Evolutionary conservation across 2,797 vertebrate species (phyloP).

Genomic region (Amniataba percoides): DNA sequence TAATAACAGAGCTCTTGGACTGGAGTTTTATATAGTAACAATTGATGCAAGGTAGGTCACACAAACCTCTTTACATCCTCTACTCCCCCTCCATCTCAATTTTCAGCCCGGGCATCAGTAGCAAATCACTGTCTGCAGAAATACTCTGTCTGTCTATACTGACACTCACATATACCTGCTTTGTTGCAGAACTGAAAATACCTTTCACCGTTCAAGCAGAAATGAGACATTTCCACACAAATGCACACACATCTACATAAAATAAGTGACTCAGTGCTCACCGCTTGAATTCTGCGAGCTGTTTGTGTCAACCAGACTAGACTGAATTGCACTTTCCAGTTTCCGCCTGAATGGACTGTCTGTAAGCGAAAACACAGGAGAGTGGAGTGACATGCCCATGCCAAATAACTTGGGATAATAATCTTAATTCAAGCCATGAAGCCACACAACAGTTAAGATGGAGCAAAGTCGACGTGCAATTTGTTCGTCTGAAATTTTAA

Average conservation of each 20-base stretch:
- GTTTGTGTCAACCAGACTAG: constrained; percentile 95
- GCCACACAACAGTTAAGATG: constrained; percentile 20
- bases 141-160: constrained; percentile 29
- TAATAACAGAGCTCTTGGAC: constrained; percentile 37
- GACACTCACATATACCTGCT: constrained; percentile 38
- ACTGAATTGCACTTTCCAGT: constrained; percentile 92
- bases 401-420: constrained; percentile 33
- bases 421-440: constrained; percentile 40
- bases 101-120: constrained; percentile 34
- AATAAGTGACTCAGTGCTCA: constrained; percentile 83
- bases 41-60: constrained; percentile 57
- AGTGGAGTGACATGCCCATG: constrained; percentile 44
- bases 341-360: constrained; percentile 94
- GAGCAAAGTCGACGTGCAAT: constrained; percentile 49
- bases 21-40: constrained; percentile 60
- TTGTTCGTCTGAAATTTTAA: constrained; percentile 56
- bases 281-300: constrained; percentile 97
- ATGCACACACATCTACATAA: constrained; percentile 29
- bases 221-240: constrained; percentile 54
- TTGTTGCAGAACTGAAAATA: constrained; percentile 54
- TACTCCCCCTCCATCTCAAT: constrained; percentile 38
- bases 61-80: constrained; percentile 48
- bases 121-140: constrained; percentile 39
- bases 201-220: constrained; percentile 39
- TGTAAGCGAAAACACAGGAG: constrained; percentile 75